Percentiles rank a stretch among this genome's conserved stretches.
phyloP scores from a whole-genome alignment of 2,113 vertebrate genomes.

The Mormyrus lacerda region DNA sequence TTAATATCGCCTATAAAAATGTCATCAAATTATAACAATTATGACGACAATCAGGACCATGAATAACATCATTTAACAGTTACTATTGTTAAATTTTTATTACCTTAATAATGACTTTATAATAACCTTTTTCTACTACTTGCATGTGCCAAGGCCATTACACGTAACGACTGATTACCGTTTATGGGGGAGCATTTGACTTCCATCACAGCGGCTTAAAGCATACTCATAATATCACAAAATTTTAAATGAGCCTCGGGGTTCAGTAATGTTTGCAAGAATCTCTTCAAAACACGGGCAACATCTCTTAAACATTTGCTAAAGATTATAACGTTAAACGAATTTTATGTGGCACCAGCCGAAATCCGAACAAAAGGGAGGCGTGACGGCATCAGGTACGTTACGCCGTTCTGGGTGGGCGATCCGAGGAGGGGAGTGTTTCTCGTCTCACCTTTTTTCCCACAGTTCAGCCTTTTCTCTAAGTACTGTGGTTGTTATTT shows the following conservation, averaged over 20 bases:
- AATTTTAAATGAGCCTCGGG: not conserved
- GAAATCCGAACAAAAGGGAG: not conserved
- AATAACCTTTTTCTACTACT: not conserved
- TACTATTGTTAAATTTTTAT: conserved; percentile 1
- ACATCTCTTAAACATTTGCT: not conserved
- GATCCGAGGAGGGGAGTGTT: not conserved
- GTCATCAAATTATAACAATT: conserved; percentile 1
- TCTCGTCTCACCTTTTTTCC: not conserved
- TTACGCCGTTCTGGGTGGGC: not conserved
- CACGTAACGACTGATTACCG: not conserved
- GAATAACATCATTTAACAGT: not conserved
- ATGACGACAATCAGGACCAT: not conserved
- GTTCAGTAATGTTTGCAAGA: not conserved
- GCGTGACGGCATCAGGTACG: not conserved
- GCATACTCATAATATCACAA: not conserved
- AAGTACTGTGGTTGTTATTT: not conserved
- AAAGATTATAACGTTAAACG: not conserved
- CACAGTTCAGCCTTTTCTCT: not conserved
- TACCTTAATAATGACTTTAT: not conserved
- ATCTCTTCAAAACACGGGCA: not conserved
- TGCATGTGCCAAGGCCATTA: not conserved
- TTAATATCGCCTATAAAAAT: not conserved
- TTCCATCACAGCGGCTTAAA: not conserved
- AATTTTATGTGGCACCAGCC: not conserved
- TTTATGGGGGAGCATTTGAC: not conserved